Evolutionary conservation across 2,113 vertebrate species (phyloP).

Genomic region (Sturnira hondurensis): DNA sequence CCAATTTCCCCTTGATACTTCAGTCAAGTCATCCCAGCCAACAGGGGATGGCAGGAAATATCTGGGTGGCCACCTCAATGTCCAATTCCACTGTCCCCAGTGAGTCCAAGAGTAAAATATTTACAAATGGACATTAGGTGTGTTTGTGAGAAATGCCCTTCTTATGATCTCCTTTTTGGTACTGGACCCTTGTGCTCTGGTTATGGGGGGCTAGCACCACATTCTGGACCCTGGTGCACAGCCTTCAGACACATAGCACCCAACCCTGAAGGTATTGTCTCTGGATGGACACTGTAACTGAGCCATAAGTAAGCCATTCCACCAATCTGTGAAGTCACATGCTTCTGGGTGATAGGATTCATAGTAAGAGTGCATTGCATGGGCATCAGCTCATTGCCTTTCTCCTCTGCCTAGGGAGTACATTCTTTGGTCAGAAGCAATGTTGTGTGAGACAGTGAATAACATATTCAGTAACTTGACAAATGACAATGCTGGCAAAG

Average conservation of each 20-base stretch:
- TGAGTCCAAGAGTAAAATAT: background rate
- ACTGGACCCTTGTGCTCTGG: background rate
- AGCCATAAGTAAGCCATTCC: background rate
- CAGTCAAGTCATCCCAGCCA: background rate
- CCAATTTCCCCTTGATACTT: background rate
- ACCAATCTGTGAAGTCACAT: background rate
- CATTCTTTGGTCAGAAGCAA: constrained; percentile 49
- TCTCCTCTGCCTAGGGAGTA: constrained; percentile 17
- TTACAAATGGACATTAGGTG: background rate
- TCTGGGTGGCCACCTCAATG: background rate
- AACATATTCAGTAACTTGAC: constrained; percentile 45
- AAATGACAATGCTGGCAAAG: constrained; percentile 30
- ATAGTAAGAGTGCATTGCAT: background rate
- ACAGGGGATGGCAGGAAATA: background rate
- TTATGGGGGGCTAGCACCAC: background rate
- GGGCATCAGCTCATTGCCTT: background rate
- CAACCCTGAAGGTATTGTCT: background rate
- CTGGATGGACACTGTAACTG: background rate
- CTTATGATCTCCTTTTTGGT: background rate
- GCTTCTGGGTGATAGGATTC: background rate
- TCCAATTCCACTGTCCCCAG: background rate
- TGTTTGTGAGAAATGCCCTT: background rate
- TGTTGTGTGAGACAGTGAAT: constrained; percentile 50
- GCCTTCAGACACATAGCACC: background rate
- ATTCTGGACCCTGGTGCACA: too few relatives aligned